Conservation (phyloP, 2,113 vertebrate species). For the Glareola pratincola region DNA sequence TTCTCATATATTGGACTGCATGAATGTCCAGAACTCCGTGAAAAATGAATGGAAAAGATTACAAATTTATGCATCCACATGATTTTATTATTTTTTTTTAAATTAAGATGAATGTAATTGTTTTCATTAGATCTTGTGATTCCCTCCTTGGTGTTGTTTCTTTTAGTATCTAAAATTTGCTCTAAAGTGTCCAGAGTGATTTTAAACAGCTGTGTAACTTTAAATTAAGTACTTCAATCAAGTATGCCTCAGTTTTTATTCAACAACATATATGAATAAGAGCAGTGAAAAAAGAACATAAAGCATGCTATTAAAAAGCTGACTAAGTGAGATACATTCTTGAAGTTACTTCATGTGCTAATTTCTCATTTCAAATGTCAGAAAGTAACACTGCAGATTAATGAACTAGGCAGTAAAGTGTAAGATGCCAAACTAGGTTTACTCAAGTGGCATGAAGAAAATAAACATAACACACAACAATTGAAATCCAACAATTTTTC, state of each 20-base stretch:
- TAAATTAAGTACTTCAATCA: not conserved
- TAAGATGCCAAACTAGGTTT: not conserved
- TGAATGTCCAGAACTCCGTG: slow-evolving; percentile 37
- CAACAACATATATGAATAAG: not conserved
- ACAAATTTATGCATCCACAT: not conserved
- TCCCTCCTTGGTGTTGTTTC: not conserved
- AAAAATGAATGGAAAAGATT: slow-evolving; percentile 55
- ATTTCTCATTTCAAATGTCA: slow-evolving; percentile 35
- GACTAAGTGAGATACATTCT: not conserved
- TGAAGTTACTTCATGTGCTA: not conserved
- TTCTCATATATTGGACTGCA: not conserved
- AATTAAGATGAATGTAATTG: not conserved
- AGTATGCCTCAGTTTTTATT: not conserved
- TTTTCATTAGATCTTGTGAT: not conserved
- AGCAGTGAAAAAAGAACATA: not conserved
- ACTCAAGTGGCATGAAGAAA: not conserved
- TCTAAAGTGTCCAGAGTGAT: not conserved
- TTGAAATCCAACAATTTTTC: not conserved
- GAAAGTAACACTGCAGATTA: slow-evolving; percentile 40
- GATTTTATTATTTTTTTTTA: not conserved
- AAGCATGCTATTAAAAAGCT: not conserved
- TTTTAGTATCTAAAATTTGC: not conserved
- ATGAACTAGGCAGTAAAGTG: not conserved
- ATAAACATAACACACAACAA: not conserved
- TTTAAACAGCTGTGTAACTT: not conserved